Base-by-base conservation (phyloP, 2,113 vertebrate genomes). In the Burhinus oedicnemus region DNA sequence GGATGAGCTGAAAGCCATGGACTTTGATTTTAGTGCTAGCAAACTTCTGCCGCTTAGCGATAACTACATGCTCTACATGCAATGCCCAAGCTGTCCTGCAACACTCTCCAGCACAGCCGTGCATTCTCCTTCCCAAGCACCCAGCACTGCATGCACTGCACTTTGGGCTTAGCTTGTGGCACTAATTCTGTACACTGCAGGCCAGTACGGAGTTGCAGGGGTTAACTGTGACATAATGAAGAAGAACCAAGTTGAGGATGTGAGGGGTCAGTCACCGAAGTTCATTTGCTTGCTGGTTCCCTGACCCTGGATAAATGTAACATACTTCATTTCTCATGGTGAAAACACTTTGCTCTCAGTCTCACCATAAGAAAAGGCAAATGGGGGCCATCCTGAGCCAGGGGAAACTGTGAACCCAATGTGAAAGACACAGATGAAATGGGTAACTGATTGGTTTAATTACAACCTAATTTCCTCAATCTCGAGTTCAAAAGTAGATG, bases 391-490 rank as follows among this genome's bases (percentile, higher is more conserved):
- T 15, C 64, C 62, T 42, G 62, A 95, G 87, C 58, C 79, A 66
- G 54, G 54, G 62, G 60, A 95, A 94, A 79, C 23, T 30, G 74
- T 45, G 49, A 97, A 87, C 84, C 71, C 23, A 5, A 42, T 13
- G 65, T 38, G 77, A 89, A 80, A 91, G 75, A 70, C 65, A 77
- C 12, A 82, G 66, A 79, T 55, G 71, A 83, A 90, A 94, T 11
- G 58, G 84, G 36, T 76, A 96, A 93, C 83, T 76, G 64, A 94
- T 94, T 85, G 93, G 58, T 95, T 95, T 95, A 95, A 97, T 96
- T 95, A 91, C 89, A 95, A 77, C 23, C 93, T 90, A 20, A 87
- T 96, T 95, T 91, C 89, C 91, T 96, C 87, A 81, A 86, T 95
- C 94, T 87, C 52, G 69, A 92, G 49, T 77, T 95, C 87, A 87